Conservation (phyloP, 2,113 vertebrate genomes). For the Trichomycterus rosablanca region DNA sequence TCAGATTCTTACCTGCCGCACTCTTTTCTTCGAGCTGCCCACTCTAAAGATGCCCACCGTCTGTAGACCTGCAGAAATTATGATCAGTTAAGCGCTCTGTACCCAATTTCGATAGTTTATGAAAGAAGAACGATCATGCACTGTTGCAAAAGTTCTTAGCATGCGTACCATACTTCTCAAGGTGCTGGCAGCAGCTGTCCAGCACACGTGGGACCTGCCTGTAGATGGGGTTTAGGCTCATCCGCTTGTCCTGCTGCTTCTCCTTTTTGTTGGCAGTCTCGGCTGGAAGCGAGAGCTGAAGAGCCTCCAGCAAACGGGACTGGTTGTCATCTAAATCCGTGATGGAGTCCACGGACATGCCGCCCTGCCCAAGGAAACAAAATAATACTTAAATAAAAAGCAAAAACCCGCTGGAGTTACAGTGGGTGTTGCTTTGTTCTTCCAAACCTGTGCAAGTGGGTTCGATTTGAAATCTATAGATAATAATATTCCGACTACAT, state of each 20-base stretch:
- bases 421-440: neutral
- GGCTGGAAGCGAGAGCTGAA: slow-evolving; percentile 91
- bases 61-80: slow-evolving; percentile 75
- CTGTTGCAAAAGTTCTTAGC: slow-evolving; percentile 30
- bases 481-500: no score
- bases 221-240: slow-evolving; percentile 96
- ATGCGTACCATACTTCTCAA: slow-evolving; percentile 86
- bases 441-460: slow-evolving; percentile 58
- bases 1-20: slow-evolving; percentile 80
- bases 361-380: slow-evolving; percentile 70
- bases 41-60: slow-evolving; percentile 97
- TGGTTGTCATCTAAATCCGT: slow-evolving; percentile 96
- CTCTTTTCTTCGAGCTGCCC: slow-evolving; percentile 97
- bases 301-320: slow-evolving; percentile 88
- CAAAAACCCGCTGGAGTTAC: neutral
- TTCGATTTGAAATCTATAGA: no score
- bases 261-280: slow-evolving; percentile 80
- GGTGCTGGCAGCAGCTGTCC: slow-evolving; percentile 93
- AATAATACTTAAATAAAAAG: slow-evolving; percentile 4
- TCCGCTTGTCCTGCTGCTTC: slow-evolving; percentile 81
- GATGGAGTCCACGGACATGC: slow-evolving; percentile 97
- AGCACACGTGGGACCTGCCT: slow-evolving; percentile 90
- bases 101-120: neutral
- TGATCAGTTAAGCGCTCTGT: neutral
- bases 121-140: no score